Evolutionary conservation across 2,113 vertebrate genomes (phyloP).

Genomic region (Chitala chitala): DNA sequence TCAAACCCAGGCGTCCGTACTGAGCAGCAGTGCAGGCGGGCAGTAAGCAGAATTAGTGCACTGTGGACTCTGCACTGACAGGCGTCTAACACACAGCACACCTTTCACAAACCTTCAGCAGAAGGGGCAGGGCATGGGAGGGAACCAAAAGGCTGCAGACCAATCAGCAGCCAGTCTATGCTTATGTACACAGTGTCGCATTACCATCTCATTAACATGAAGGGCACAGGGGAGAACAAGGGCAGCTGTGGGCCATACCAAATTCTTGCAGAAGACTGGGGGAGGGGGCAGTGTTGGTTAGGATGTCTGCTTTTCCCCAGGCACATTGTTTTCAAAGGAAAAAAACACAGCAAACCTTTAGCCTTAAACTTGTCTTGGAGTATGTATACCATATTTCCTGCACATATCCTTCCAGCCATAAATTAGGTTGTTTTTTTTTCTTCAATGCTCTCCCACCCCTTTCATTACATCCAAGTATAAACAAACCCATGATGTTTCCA

Average conservation of each 20-base stretch:
- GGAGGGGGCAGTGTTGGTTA: not conserved
- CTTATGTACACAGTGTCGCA: not conserved
- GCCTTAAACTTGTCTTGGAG: not conserved
- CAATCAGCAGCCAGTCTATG: slow-evolving; percentile 4
- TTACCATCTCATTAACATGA: slow-evolving; percentile 9
- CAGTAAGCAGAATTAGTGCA: not conserved
- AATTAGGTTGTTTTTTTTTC: not conserved
- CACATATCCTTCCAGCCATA: not conserved
- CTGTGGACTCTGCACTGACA: not conserved
- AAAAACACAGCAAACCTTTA: not conserved
- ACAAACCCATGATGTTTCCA: slow-evolving; percentile 11
- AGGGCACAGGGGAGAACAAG: not conserved
- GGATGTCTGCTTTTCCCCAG: not conserved
- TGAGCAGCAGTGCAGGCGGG: not conserved
- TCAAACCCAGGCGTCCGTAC: not conserved
- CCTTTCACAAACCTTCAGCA: slow-evolving; percentile 21
- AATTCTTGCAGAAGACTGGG: not conserved
- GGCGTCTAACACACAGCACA: slow-evolving; percentile 11
- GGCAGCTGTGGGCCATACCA: slow-evolving; percentile 13
- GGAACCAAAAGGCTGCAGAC: not conserved
- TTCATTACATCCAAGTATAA: not conserved
- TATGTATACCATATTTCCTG: slow-evolving; percentile 9
- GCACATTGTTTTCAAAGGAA: not conserved
- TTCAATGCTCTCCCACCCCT: not conserved
- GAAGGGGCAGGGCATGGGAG: slow-evolving; percentile 9